A percentile compares a stretch with the other conserved stretches of the same genome.
Conservation (phyloP, 2,888 invertebrate genomes). For the Heterodera filipjevi region DNA sequence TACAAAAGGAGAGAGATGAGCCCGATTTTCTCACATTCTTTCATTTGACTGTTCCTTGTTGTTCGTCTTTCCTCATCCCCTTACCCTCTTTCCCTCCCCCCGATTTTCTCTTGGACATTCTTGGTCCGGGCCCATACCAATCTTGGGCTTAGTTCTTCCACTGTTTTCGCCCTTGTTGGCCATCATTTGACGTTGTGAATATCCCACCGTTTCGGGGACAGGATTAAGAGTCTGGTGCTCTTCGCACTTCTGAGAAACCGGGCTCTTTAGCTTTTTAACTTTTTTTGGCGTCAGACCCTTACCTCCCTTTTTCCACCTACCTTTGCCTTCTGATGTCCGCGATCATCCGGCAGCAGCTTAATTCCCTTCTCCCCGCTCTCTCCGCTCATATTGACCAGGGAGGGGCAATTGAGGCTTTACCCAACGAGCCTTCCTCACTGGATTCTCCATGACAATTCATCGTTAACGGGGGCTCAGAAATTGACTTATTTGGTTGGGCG, state of each 20-base stretch:
- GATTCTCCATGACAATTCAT: neutral
- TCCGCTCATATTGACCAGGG: neutral
- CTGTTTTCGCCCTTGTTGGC: too few relatives aligned
- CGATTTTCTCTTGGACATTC: too few relatives aligned
- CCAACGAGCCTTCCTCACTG: neutral
- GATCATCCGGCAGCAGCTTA: neutral
- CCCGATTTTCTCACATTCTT: too few relatives aligned
- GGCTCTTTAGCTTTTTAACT: neutral
- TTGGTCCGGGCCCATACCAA: too few relatives aligned
- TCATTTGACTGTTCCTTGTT: too few relatives aligned
- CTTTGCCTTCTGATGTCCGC: neutral
- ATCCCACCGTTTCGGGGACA: too few relatives aligned
- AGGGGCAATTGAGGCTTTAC: neutral
- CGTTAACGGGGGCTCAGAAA: neutral
- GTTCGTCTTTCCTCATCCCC: too few relatives aligned
- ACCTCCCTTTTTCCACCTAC: neutral
- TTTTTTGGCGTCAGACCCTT: neutral
- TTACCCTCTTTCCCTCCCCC: too few relatives aligned
- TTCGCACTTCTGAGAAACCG: neutral
- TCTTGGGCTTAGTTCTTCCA: too few relatives aligned
- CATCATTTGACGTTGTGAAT: too few relatives aligned
- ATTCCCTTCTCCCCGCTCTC: neutral
- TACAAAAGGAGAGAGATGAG: too few relatives aligned
- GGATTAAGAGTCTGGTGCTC: constrained; percentile 12
- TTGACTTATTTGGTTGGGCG: neutral